Evolutionary conservation across 2,113 vertebrate species (phyloP).

Genomic region (Arvicanthis niloticus): DNA sequence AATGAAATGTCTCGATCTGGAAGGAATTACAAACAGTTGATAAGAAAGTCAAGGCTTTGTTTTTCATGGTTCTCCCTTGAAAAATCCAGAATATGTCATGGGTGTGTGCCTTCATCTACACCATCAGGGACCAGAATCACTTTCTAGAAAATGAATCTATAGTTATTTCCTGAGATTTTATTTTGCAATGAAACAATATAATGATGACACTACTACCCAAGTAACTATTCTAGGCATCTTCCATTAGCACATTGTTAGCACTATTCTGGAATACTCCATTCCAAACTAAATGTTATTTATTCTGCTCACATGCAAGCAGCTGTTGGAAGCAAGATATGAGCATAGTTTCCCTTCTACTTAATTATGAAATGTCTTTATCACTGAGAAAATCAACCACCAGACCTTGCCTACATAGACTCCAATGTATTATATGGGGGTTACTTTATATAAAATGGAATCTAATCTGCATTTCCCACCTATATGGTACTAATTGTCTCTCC

Average conservation of each 20-base stretch:
- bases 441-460: not conserved
- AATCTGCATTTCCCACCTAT: rapidly evolving
- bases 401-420: not conserved
- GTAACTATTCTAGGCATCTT: not conserved
- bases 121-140: not conserved
- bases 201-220: not conserved
- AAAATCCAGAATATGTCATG: not conserved
- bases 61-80: not conserved
- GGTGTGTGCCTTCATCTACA: not conserved
- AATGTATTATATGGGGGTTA: not conserved
- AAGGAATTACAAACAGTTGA: not conserved
- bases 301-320: not conserved
- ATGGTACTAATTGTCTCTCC: not conserved
- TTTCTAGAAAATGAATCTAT: not conserved
- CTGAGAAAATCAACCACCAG: not conserved
- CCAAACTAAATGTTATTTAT: not conserved
- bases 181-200: not conserved
- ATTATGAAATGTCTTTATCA: not conserved
- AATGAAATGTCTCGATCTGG: not conserved
- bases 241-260: not conserved
- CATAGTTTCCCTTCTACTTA: not conserved
- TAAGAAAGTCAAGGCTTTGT: not conserved
- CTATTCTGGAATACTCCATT: not conserved
- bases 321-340: not conserved
- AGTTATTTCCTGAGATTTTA: not conserved